Base-by-base conservation (phyloP, 2,797 vertebrate genomes). In the Myotis myotis region DNA sequence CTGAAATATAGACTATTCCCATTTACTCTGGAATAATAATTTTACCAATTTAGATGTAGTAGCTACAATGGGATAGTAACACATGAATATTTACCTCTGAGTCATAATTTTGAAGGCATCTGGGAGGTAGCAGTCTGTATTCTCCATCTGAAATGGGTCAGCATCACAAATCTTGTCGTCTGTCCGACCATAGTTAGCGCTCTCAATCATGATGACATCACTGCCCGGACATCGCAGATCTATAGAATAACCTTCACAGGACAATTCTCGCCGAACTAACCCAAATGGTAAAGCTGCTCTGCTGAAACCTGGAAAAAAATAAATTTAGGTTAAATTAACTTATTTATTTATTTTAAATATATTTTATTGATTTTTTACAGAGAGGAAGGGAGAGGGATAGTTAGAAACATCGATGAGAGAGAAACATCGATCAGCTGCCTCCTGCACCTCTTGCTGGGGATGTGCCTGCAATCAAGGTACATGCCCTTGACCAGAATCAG, bases 21-120 rank as follows among this genome's bases (percentile, higher is more conserved):
- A 41, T 36, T 51, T 1, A 64, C 17, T 89, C 16, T 41, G 33
- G 7, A 93, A 92, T 66, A 57, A 19, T 25, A 51, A 80, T 78
- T 76, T 87, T 62, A 95, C 19, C n/a, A 66, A 68, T 15, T 57
- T 47, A 10, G 53, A 72, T 41, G 4, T 1, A 71, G 36, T 12
- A 66, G n/a, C 57, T 60, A 62, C 86, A 53, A 68, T 1, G 2
- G 13, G 23, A 74, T 11, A 89, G 23, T 0, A 0, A 38, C 8
- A 25, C 0, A 47, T 20, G 0, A 16, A 17, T 90, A 97, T 91
- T 98, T 99, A 99, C 99, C 99, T 99, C 98, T 99, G 99, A 96
- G 99, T 99, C 99, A 99, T 99, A 97, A 99, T 99, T 98, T 99
- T 99, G 98, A 99, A 99, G 97, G 99, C 99, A 13, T 99, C 99